Evolutionary conservation across 2,797 vertebrate species (phyloP).

Genomic region (Dallia pectoralis): DNA sequence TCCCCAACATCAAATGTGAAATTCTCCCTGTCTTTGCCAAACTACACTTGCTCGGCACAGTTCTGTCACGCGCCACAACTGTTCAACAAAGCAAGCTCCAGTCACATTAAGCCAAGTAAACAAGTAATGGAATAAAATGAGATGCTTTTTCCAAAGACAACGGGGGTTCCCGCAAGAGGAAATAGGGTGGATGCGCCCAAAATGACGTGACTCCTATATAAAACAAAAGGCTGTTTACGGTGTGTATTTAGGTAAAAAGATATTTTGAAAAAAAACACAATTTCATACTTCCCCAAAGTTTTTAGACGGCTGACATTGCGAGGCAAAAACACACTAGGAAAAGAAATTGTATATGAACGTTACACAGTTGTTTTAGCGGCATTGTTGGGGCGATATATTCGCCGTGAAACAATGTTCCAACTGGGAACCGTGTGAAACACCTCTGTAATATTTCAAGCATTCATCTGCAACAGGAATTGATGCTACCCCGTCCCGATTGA

Average conservation of each 20-base stretch:
- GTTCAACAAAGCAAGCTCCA: constrained; percentile 66
- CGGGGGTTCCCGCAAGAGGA: constrained; percentile 64
- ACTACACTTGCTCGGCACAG: constrained; percentile 41
- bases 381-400: background rate
- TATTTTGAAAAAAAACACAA: background rate
- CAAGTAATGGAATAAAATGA: constrained; percentile 69
- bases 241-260: background rate
- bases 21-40: constrained; percentile 63
- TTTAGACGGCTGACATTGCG: background rate
- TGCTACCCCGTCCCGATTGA: constrained; percentile 36
- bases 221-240: constrained; percentile 11
- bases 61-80: constrained; percentile 63
- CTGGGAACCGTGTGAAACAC: background rate
- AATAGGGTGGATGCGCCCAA: constrained; percentile 64
- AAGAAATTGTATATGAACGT: background rate
- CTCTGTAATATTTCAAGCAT: background rate
- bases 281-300: background rate
- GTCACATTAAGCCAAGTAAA: constrained; percentile 71
- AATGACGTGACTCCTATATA: constrained; percentile 56
- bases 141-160: constrained; percentile 69
- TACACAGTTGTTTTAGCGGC: background rate
- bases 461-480: constrained; percentile 33
- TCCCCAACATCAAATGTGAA: constrained; percentile 65
- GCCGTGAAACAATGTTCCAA: background rate
- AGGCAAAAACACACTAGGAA: background rate